Base-by-base conservation (phyloP, 2,888 invertebrate genomes). In the Lathronympha strigana region DNA sequence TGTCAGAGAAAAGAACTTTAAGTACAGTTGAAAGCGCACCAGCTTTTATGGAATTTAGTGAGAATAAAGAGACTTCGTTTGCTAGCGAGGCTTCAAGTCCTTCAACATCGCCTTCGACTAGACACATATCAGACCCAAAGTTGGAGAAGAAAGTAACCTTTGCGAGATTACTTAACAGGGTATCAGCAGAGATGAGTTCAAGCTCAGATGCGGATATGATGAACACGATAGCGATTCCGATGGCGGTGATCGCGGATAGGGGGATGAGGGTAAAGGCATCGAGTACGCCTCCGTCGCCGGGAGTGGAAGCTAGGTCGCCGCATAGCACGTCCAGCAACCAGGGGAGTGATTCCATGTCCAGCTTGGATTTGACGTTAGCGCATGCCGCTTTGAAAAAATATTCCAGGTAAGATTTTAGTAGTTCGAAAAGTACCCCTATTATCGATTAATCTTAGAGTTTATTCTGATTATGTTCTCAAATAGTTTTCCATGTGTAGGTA, bases 91-190 rank as follows among this genome's bases (percentile, higher is more conserved):
- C 86, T 0, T 89, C 92, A 0, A 86, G 90, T 0, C 90, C 92
- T 0, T 92, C 93, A 0, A 92, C 93, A 0, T 93, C 94, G 0
- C 93, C 93, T 8, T 87, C 93, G 0, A 91, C 90, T 83, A 82
- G 93, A 63, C 93, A 93, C 61, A 86, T 94, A 69, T 93, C 92
- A 51, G 95, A 95, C 83, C 94, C 95, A 11, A 95, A 95, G 76
- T 83, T 95, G 61, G 96, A 96, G 78, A 96, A 96, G 87, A 96
- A 96, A 83, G 95, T 96, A 6, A 96, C 95, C 0, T 96, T 96
- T 78, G 96, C 96, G 0, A 92, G 95, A 69, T 83, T 96, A 55
- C 82, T 96, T 21, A 95, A 95, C 77, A 95, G 94, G 84, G 95
- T 96, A 4, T 95, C 95, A 11, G 95, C 95, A 8, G 96, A 96